Evolutionary conservation across 2,888 invertebrate genomes (phyloP), one percentile per base, ranked within the genome.

Genomic region (Actias luna): DNA sequence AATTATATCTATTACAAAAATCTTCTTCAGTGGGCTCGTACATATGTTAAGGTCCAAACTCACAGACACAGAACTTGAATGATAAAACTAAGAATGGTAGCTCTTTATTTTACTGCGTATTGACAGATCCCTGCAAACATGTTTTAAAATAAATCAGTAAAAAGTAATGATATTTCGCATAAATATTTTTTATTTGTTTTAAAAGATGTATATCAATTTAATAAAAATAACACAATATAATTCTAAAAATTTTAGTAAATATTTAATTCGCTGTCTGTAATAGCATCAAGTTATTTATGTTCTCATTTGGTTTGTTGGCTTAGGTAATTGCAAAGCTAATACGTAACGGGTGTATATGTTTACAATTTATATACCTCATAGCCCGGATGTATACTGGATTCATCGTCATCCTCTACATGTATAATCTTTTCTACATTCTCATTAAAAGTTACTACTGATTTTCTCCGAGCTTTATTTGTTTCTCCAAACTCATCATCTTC

Each of bases 381-480:
- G 18, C 79, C 82, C 0, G 77, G 66, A n/a, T 72, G 70, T 36
- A 68, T 64, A 55, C 60, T 72, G 1, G 66, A 60, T 29, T 83
- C 83, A 16, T 79, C 76, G 60, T 77, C 52, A 64, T 93, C 90
- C 74, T 93, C 92, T 14, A 93, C 86, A 67, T 93, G 89, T 62
- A 92, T 89, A 52, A 92, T 90, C 67, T 88, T 92, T 75, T 93
- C 93, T 35, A 93, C 93, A 39, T 93, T 90, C 75, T 93, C 93
- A 75, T 93, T 94, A 69, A 94, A 94, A 1, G 92, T 93, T 8
- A 94, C 94, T 0, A 92, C 89, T 3, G 93, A 92, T 76, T 93
- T 93, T 69, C 85, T 84, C 69, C 81, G 82, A 1, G 77, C 64
- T 65, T 65, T 77, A 61, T 69, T 76, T 12, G 63, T 68, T 80